A percentile compares a stretch with the other conserved stretches of the same genome.
Conservation (phyloP, 2,888 invertebrate species). For the Noctua fimbriata region DNA sequence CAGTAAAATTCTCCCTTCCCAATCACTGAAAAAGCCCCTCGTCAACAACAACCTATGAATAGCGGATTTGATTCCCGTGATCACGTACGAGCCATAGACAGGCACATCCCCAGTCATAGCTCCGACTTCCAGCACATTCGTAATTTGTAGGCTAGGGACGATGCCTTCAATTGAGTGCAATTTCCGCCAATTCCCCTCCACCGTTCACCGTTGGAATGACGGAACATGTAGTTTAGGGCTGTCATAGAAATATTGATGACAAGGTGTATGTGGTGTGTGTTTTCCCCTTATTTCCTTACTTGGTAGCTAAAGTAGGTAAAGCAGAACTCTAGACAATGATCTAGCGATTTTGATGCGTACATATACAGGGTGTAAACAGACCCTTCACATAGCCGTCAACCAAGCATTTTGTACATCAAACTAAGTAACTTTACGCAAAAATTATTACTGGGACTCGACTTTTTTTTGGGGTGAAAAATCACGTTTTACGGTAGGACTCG, state of each 20-base stretch:
- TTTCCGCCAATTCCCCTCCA: slow-evolving; percentile 76
- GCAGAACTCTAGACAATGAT: not conserved
- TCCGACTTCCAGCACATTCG: slow-evolving; percentile 60
- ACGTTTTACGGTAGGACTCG: too few relatives aligned
- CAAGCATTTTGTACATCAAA: too few relatives aligned
- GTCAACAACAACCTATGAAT: slow-evolving; percentile 43
- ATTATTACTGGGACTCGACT: too few relatives aligned
- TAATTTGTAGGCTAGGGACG: slow-evolving; percentile 74
- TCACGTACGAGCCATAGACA: slow-evolving; percentile 41
- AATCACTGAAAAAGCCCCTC: slow-evolving; percentile 26
- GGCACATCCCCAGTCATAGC: slow-evolving; percentile 25
- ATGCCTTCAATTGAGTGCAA: slow-evolving; percentile 79
- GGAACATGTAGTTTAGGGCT: slow-evolving; percentile 55
- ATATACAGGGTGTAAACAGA: too few relatives aligned
- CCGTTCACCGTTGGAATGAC: slow-evolving; percentile 70
- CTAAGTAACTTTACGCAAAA: too few relatives aligned
- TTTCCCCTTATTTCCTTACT: not conserved
- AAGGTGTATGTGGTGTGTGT: not conserved
- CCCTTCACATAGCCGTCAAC: too few relatives aligned
- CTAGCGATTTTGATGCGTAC: not conserved
- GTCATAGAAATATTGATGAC: slow-evolving; percentile 49
- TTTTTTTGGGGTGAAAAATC: too few relatives aligned
- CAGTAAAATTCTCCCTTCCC: slow-evolving; percentile 4
- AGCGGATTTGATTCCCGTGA: slow-evolving; percentile 38
- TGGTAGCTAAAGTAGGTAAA: not conserved